Evolutionary conservation across 2,888 invertebrate species (phyloP), one percentile per base, ranked within the genome.

Genomic region (Hylaea fasciaria): DNA sequence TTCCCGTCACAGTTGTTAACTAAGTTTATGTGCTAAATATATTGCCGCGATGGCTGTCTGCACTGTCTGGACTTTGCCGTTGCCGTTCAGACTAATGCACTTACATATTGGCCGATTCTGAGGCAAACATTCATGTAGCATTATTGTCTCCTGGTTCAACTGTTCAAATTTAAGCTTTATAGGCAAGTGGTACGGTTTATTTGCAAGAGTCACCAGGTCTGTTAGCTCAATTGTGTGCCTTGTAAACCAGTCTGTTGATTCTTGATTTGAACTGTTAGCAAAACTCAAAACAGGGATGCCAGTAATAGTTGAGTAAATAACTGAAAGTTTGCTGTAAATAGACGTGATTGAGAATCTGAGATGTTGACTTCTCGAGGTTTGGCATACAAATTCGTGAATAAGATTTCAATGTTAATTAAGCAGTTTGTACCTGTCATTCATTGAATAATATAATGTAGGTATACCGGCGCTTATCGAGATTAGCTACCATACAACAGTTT

Each of bases 241-340:
- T 16, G 17, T 48, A 65, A 66, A n/a, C n/a, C n/a, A n/a, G n/a
- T n/a, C n/a, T 66, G 62, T 66, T 65, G 73, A 51, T 45, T 56
- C 40, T 53, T 57, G 56, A 65, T 62, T 64, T 69, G 53, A 74
- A 72, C 60, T 68, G 56, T 71, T n/a, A 67, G 68, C 72, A 62
- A 72, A 71, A 70, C n/a, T 71, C 39, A 29, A 40, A 62, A 61
- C 57, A 17, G 32, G 2, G 43, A 49, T 62, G 57, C 59, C 64
- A 62, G 53, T 44, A 44, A 43, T 56, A 28, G 13, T 13, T 29
- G 8, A 28, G 28, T 49, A 37, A 11, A 10, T 37, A n/a, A 12
- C 37, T 37, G 37, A 37, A 10, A 12, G 11, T 12, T 37, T 37
- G 37, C 12, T 37, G n/a, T 37, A 9, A 35, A 37, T 37, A 12